Conservation (phyloP, 2,113 vertebrate genomes). For the Barnardius zonarius region DNA sequence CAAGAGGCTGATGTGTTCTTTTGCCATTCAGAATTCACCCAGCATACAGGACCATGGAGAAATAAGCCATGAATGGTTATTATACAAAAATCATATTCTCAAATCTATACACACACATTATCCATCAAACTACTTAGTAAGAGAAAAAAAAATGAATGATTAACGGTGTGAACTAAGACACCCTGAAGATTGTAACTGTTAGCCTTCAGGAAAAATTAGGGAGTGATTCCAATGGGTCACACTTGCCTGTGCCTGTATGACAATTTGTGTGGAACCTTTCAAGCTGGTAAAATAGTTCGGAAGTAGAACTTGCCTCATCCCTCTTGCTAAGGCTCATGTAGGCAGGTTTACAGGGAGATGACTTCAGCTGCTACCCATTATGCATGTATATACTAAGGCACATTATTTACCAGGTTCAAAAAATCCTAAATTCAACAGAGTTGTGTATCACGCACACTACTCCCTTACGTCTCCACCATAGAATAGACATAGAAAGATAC, state of each 20-base stretch:
- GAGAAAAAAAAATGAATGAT: not conserved
- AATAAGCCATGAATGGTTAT: not conserved
- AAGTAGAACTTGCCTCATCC: not conserved
- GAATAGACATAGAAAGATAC: not conserved
- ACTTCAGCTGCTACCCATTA: not conserved
- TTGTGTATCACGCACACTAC: not conserved
- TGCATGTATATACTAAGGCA: not conserved
- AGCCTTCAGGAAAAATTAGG: not conserved
- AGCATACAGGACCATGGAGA: not conserved
- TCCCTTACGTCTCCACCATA: not conserved
- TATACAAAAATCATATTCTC: not conserved
- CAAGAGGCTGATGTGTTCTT: not conserved
- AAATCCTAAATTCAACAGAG: not conserved
- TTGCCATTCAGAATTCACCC: not conserved
- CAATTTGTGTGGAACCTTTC: not conserved
- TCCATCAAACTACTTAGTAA: not conserved
- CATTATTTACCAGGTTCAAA: not conserved
- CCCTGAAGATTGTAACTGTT: not conserved
- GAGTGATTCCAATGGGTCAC: not conserved
- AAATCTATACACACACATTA: not conserved
- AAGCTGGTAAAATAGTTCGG: not conserved
- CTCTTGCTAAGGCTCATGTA: rapidly evolving
- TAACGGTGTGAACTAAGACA: not conserved
- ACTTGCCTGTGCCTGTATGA: not conserved
- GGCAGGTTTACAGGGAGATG: not conserved